Conservation (phyloP, 1,140 invertebrate species). For the Leptinotarsa texana region DNA sequence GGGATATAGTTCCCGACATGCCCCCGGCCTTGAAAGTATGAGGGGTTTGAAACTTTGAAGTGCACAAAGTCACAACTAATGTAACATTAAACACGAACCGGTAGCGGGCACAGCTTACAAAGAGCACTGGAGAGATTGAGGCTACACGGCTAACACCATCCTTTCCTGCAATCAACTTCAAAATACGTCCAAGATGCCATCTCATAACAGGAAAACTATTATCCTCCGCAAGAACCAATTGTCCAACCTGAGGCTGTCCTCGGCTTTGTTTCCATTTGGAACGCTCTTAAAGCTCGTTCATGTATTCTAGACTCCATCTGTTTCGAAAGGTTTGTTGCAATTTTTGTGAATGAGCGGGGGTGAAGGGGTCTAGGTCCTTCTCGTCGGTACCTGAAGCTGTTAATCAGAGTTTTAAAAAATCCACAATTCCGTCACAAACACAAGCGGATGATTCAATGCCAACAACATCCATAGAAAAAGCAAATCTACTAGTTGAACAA, state of each 20-base stretch:
- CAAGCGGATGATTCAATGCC: no score
- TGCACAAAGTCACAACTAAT: no score
- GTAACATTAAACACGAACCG: no score
- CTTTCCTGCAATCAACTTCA: background rate
- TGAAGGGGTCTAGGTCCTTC: no score
- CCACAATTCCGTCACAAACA: no score
- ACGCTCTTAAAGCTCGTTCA: background rate
- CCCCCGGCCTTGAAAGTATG: no score
- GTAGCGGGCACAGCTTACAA: background rate
- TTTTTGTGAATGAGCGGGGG: conserved; percentile 13
- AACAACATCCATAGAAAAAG: no score
- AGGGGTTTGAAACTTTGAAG: no score
- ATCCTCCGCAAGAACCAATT: conserved; percentile 40
- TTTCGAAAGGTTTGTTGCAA: conserved; percentile 28
- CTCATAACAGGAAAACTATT: conserved; percentile 40
- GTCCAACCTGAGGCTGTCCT: conserved; percentile 19
- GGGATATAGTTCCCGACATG: no score
- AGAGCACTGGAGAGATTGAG: background rate
- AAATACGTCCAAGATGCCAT: background rate
- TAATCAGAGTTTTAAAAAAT: no score
- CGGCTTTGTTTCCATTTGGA: conserved; percentile 25
- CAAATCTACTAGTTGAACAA: no score
- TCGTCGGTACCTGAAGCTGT: no score
- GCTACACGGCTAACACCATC: background rate
- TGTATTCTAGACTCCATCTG: conserved; percentile 33